phyloP scores from a whole-genome alignment of 1,140 invertebrate genomes.

The Alviniconcha marisindica region DNA sequence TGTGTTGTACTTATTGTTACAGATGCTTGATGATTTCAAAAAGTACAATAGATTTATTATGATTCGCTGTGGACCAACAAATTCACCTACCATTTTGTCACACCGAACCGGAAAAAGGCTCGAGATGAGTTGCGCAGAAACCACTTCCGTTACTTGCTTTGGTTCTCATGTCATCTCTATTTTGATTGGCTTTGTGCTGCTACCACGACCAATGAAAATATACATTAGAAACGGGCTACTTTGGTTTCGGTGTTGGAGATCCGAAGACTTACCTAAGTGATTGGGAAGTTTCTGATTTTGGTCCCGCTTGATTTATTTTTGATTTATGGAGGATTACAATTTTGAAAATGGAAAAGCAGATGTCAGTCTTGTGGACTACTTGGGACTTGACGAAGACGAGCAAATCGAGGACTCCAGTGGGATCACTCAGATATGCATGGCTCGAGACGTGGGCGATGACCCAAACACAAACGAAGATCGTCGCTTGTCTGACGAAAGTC shows the following conservation, averaged over 20 bases:
- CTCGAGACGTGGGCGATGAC: conserved; percentile 32
- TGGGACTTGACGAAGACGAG: conserved; percentile 51
- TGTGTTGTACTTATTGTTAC: too few species aligned
- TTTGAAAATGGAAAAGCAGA: conserved; percentile 42
- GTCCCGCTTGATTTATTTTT: neutral
- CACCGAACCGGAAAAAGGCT: too few species aligned
- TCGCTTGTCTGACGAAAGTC: conserved; percentile 26
- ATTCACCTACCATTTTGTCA: too few species aligned
- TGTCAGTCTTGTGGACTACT: conserved; percentile 41
- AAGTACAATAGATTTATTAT: neutral
- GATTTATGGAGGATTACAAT: conserved; percentile 42
- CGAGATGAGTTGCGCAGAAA: too few species aligned
- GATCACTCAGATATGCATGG: conserved; percentile 58
- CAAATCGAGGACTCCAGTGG: conserved; percentile 49
- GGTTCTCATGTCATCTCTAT: too few species aligned
- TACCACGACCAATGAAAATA: too few species aligned
- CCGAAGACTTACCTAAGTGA: too few species aligned
- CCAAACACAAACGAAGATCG: neutral
- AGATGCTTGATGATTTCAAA: too few species aligned
- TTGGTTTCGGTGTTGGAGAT: conserved; percentile 22
- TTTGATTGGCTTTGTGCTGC: too few species aligned
- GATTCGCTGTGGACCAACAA: neutral
- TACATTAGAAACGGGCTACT: too few species aligned
- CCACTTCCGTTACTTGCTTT: too few species aligned
- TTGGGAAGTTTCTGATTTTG: neutral